Conservation (phyloP, 1,140 invertebrate species). For the Temnothorax curvispinosus region DNA sequence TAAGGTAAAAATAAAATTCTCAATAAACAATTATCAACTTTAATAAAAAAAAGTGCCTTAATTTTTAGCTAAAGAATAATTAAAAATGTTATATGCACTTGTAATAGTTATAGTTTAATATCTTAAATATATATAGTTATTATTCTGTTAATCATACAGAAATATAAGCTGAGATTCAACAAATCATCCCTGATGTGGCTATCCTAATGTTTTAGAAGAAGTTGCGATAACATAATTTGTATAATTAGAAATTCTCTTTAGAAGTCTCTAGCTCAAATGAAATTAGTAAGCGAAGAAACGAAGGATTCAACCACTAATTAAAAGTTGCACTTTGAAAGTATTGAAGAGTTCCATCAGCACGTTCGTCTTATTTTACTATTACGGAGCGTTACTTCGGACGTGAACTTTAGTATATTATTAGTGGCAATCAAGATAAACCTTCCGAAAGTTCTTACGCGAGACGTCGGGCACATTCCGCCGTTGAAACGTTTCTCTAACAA, state of each 20-base stretch:
- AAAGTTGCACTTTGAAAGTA: constrained; percentile 50
- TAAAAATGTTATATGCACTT: not conserved
- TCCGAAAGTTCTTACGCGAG: constrained; percentile 40
- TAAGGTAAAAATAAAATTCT: not conserved
- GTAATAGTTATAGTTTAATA: not conserved
- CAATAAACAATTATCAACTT: not conserved
- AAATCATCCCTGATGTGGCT: not conserved
- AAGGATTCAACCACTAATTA: constrained; percentile 22
- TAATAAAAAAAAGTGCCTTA: not conserved
- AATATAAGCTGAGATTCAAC: not conserved
- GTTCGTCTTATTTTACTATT: constrained; percentile 64
- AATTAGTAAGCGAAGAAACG: not conserved
- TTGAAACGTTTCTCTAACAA: constrained; percentile 40
- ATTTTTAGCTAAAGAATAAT: constrained; percentile 5
- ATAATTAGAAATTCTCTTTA: constrained; percentile 7
- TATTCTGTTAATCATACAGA: not conserved
- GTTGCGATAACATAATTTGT: not conserved
- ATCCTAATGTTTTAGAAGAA: not conserved
- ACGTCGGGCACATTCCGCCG: constrained; percentile 55
- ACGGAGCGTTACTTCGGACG: constrained; percentile 51
- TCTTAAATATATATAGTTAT: not conserved
- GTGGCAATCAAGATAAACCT: constrained; percentile 70
- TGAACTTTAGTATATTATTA: constrained; percentile 71
- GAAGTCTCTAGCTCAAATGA: constrained; percentile 1
- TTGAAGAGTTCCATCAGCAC: constrained; percentile 62